Conservation (phyloP, 2,113 vertebrate species). For the Ibidorhyncha struthersii region DNA sequence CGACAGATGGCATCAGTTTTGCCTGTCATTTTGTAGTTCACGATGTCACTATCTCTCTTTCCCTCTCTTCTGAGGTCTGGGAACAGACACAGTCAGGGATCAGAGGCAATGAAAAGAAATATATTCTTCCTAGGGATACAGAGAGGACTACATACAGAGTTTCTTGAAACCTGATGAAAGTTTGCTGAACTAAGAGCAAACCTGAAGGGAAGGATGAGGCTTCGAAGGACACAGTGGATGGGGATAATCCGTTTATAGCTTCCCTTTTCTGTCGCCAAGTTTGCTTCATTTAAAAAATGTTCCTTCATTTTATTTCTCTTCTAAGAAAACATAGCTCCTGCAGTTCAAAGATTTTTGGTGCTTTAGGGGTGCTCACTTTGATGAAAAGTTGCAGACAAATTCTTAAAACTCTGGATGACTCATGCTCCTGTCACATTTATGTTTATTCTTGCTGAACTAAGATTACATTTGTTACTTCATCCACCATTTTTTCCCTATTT, state of each 20-base stretch:
- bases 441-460: neutral
- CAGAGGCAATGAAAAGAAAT: neutral
- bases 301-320: neutral
- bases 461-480: neutral
- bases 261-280: neutral
- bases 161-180: constrained; percentile 3
- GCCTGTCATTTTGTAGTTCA: neutral
- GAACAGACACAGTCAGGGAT: neutral
- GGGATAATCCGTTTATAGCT: neutral
- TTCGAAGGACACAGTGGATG: neutral
- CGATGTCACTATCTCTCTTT: neutral
- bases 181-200: neutral
- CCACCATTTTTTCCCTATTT: neutral
- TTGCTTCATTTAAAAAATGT: neutral
- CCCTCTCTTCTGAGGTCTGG: neutral
- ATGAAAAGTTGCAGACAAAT: neutral
- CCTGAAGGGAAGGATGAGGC: neutral
- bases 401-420: neutral
- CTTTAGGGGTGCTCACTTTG: neutral
- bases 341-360: neutral
- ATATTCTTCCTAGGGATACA: neutral
- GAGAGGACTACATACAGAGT: neutral
- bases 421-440: neutral
- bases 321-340: neutral
- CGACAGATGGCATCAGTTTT: neutral